phyloP scores from a whole-genome alignment of 2,113 vertebrate species.

The Accipiter virgatus region DNA sequence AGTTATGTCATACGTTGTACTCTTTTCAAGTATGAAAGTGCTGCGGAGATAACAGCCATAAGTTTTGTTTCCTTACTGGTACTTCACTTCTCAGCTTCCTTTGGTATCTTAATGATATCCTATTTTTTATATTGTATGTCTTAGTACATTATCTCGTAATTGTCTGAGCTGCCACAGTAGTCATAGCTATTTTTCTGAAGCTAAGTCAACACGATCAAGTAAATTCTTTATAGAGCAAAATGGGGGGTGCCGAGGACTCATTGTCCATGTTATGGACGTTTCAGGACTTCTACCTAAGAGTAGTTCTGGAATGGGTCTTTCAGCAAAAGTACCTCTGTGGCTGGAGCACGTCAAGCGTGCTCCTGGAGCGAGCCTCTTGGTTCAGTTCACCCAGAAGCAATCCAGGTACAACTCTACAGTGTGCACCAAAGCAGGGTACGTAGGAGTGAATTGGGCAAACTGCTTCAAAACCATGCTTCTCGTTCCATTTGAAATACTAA shows the following conservation, averaged over 20 bases:
- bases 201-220: not conserved
- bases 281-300: not conserved
- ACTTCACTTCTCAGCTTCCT: conserved; percentile 31
- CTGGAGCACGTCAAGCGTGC: not conserved
- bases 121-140: not conserved
- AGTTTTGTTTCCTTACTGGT: not conserved
- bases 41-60: not conserved
- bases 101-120: conserved; percentile 42
- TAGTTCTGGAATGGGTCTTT: not conserved
- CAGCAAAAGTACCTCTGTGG: not conserved
- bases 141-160: not conserved
- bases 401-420: not conserved
- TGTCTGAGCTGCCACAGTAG: not conserved
- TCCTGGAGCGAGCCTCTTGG: not conserved
- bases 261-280: accelerated
- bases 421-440: not conserved
- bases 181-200: not conserved
- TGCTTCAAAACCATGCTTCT: not conserved
- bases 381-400: accelerated
- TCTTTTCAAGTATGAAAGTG: not conserved
- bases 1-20: not conserved
- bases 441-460: not conserved
- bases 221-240: not conserved
- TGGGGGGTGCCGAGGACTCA: accelerated
- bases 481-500: accelerated